Conservation (phyloP, 2,888 invertebrate species). For the Phytoseiulus persimilis region DNA sequence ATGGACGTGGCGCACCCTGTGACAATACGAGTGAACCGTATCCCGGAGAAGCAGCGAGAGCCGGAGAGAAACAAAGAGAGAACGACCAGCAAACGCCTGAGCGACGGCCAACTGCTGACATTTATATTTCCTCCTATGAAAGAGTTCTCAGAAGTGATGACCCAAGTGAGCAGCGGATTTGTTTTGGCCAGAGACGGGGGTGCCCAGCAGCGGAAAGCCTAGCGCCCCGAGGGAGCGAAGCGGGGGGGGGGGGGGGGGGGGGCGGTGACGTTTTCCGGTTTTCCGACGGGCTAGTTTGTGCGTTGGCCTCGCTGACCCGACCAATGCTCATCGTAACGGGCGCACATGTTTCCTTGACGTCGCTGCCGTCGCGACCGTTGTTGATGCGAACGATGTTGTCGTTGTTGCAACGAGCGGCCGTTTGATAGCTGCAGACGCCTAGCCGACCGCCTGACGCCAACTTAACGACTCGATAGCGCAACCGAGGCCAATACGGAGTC, state of each 20-base stretch:
- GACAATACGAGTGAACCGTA: background rate
- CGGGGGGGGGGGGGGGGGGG: too few species aligned
- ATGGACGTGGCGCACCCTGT: background rate
- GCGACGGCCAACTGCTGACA: background rate
- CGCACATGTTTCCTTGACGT: background rate
- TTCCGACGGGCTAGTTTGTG: background rate
- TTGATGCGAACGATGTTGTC: background rate
- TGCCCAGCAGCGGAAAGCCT: too few species aligned
- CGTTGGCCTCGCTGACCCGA: background rate
- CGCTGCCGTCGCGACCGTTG: background rate
- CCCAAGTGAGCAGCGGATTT: background rate
- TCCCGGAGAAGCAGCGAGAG: background rate
- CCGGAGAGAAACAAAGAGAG: background rate
- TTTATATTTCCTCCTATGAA: background rate
- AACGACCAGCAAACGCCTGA: background rate
- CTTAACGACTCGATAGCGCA: background rate
- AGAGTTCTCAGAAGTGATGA: background rate
- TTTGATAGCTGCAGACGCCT: background rate
- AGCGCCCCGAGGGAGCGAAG: too few species aligned
- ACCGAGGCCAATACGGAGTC: background rate
- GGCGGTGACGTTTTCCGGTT: background rate
- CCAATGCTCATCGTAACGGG: background rate
- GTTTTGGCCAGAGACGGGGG: background rate
- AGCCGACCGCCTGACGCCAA: background rate
- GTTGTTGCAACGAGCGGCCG: background rate